phyloP scores from a whole-genome alignment of 2,888 invertebrate species.

The Tenthredo amoena region DNA sequence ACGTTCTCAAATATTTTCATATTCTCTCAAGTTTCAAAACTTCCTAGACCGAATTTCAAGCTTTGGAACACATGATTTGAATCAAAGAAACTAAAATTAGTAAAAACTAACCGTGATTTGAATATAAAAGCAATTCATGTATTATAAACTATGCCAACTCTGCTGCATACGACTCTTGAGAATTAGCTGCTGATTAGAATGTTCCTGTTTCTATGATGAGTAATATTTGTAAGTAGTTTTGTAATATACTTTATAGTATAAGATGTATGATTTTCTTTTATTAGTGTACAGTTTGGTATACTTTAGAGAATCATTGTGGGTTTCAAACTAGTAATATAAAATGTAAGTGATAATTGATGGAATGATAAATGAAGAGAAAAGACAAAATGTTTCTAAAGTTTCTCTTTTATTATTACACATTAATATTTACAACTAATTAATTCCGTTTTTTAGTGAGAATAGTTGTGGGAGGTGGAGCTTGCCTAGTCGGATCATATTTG shows the following conservation, averaged over 20 bases:
- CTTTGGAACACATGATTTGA: too few relatives aligned
- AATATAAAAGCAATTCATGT: not conserved
- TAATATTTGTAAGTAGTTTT: constrained; percentile 6
- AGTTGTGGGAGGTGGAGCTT: constrained; percentile 71
- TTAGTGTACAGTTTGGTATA: not conserved
- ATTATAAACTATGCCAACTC: not conserved
- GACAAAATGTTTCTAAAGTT: constrained; percentile 1
- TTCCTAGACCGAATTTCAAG: too few relatives aligned
- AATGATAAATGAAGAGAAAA: constrained; percentile 1
- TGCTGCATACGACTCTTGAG: not conserved
- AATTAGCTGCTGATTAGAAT: not conserved
- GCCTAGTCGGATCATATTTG: constrained; percentile 89
- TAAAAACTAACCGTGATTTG: not conserved
- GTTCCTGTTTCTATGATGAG: not conserved
- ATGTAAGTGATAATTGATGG: constrained; percentile 51
- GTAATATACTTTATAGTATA: not conserved
- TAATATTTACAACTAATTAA: constrained; percentile 39
- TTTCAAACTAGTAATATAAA: not conserved
- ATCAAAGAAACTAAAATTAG: too few relatives aligned
- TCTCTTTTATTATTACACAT: constrained; percentile 49
- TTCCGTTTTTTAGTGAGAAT: constrained; percentile 81
- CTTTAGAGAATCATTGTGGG: not conserved
- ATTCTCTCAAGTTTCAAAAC: too few relatives aligned
- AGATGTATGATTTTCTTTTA: not conserved
- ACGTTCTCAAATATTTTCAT: too few relatives aligned